A percentile compares a stretch with the other conserved stretches of the same genome.
phyloP scores from a whole-genome alignment of 2,888 invertebrate genomes.

The Eurytoma californica region DNA sequence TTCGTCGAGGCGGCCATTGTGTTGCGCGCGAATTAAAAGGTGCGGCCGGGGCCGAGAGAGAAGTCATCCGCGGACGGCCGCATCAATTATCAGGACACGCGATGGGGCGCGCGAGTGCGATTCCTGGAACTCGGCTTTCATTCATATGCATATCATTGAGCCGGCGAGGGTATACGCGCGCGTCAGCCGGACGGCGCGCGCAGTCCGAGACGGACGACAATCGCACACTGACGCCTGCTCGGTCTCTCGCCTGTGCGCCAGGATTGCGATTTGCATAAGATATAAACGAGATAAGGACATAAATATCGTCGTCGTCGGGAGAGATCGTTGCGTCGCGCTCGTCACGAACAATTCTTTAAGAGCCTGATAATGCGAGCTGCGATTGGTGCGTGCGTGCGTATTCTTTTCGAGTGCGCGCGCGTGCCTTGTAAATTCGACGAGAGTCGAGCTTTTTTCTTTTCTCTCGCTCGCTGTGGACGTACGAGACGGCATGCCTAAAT shows the following conservation, averaged over 20 bases:
- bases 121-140: slow-evolving; percentile 60
- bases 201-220: slow-evolving; percentile 4
- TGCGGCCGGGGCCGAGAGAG: neutral
- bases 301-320: slow-evolving; percentile 61
- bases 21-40: slow-evolving; percentile 23
- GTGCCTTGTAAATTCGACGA: slow-evolving; percentile 38
- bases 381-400: no score
- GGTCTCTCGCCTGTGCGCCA: slow-evolving; percentile 57
- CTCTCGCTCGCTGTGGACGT: neutral
- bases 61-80: slow-evolving; percentile 5
- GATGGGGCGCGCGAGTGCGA: slow-evolving; percentile 21
- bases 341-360: slow-evolving; percentile 62
- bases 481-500: slow-evolving; percentile 2
- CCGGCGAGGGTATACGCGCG: slow-evolving; percentile 20
- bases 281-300: slow-evolving; percentile 67
- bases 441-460: neutral
- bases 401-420: neutral
- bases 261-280: slow-evolving; percentile 66
- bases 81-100: slow-evolving; percentile 49
- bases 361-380: slow-evolving; percentile 7
- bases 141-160: slow-evolving; percentile 62
- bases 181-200: slow-evolving; percentile 17
- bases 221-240: no score
- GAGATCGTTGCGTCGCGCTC: slow-evolving; percentile 63
- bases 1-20: slow-evolving; percentile 18